A percentile compares a stretch with the other conserved stretches of the same genome.
These are phyloP conservation scores for Olivierus martensii DNA, from an alignment of 1,140 invertebrate species.

Conservation along the genomic window DNA sequence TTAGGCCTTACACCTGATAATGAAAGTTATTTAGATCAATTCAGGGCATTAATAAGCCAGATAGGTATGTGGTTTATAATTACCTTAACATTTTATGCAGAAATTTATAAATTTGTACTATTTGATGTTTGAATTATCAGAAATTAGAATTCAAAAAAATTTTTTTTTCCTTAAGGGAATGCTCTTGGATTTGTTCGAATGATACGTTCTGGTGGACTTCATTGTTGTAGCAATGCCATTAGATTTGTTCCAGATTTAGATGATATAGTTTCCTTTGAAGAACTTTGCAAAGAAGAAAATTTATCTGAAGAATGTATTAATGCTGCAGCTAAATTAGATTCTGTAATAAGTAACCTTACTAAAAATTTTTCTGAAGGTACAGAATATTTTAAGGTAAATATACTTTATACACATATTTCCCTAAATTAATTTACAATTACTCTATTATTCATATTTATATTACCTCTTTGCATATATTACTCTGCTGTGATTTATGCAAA, in stretches of 20 bases:
- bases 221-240: slow-evolving; percentile 80
- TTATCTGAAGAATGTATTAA: slow-evolving; percentile 43
- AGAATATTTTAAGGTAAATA: slow-evolving; percentile 86
- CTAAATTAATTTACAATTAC: too few relatives aligned
- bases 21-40: slow-evolving; percentile 72
- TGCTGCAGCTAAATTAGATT: slow-evolving; percentile 56
- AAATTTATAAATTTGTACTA: too few relatives aligned
- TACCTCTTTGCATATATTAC: too few relatives aligned
- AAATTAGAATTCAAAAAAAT: background rate
- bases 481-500: too few relatives aligned
- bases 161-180: slow-evolving; percentile 59
- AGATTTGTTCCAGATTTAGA: slow-evolving; percentile 78
- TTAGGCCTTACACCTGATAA: slow-evolving; percentile 71
- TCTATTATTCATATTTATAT: background rate
- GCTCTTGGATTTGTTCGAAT: slow-evolving; percentile 91
- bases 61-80: slow-evolving; percentile 58
- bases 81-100: too few relatives aligned
- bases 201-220: slow-evolving; percentile 81
- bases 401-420: too few relatives aligned
- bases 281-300: slow-evolving; percentile 33
- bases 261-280: slow-evolving; percentile 46
- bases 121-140: background rate
- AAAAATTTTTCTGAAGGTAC: slow-evolving; percentile 83
- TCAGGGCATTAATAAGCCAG: slow-evolving; percentile 79
- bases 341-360: slow-evolving; percentile 58